Evolutionary conservation across 2,888 invertebrate species (phyloP), one percentile per base, ranked within the genome.

Genomic region (Cheilosia vernalis): DNA sequence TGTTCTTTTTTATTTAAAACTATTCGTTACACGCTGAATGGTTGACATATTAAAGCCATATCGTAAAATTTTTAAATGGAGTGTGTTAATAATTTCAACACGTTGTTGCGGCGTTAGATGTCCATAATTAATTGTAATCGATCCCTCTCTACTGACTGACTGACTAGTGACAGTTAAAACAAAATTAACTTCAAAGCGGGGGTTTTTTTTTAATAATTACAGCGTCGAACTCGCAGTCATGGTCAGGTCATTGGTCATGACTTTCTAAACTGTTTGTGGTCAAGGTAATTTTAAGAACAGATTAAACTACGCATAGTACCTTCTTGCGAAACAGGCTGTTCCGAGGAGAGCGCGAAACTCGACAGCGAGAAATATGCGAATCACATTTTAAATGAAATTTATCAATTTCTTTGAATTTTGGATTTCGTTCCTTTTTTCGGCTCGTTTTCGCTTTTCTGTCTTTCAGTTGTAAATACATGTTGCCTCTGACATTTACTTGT

Each of bases 351-450:
- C 15, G 30, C 51, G 4, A 33, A 67, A 60, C 60, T 60, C 60
- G 15, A 42, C 15, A 44, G 17, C 44, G 21, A 56, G 63, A 72
- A 60, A 53, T 61, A 70, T 40, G 51, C 64, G 44, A 17, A 53
- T 74, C 51, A 60, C 72, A 64, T 19, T 19, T 47, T 40, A 61
- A 10, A 44, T 17, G 21, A 78, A 61, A 47, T 21, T 1, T 37
- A 37, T 37, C 53, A 70, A 61, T 63, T 70, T 61, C 55, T 47
- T 47, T n/a, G 37, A 56, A 55, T 67, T 67, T 66, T 21, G 7
- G 19, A 67, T 66, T 37, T 21, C 7, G 6, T 9, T 9, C 63
- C n/a, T 24, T 53, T 67, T 56, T 55, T 56, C 30, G 0, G 33
- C 44, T 64, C 27, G 58, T 19, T n/a, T 10, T 19, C 60, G 9